phyloP scores from a whole-genome alignment of 2,888 invertebrate species.

The Pyrgus malvae region DNA sequence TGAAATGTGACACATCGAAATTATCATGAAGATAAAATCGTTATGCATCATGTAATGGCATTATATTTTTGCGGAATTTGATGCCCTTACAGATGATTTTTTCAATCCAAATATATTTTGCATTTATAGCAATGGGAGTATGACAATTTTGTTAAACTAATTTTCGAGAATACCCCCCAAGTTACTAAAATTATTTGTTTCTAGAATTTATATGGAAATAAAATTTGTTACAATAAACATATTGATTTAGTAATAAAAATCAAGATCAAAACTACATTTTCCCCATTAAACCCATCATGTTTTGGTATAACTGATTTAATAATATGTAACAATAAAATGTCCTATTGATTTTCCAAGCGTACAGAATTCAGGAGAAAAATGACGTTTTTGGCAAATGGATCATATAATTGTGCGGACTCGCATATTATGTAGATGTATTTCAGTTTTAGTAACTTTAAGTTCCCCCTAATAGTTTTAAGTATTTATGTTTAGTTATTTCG shows the following conservation, averaged over 20 bases:
- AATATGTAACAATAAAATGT: conserved; percentile 6
- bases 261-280: conserved; percentile 13
- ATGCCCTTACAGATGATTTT: too few relatives aligned
- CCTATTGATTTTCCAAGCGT: conserved; percentile 40
- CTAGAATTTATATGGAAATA: background rate
- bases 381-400: conserved; percentile 34
- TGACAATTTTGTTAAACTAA: conserved; percentile 32
- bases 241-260: background rate
- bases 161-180: conserved; percentile 62
- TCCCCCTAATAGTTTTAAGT: conserved; percentile 65
- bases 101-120: too few relatives aligned
- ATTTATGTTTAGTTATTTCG: conserved; percentile 71
- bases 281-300: conserved; percentile 19
- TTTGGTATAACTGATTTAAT: conserved; percentile 24
- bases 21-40: too few relatives aligned
- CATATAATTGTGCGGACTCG: conserved; percentile 46
- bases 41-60: too few relatives aligned
- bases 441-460: conserved; percentile 53
- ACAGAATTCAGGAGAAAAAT: conserved; percentile 46
- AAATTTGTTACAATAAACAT: background rate
- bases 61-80: too few relatives aligned
- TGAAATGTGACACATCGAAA: too few relatives aligned
- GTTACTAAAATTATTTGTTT: background rate
- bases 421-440: conserved; percentile 53
- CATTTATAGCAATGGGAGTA: conserved; percentile 43